These are phyloP conservation scores for Hetaerina americana DNA, from an alignment of 1,140 invertebrate species.

Conservation along the genomic window DNA sequence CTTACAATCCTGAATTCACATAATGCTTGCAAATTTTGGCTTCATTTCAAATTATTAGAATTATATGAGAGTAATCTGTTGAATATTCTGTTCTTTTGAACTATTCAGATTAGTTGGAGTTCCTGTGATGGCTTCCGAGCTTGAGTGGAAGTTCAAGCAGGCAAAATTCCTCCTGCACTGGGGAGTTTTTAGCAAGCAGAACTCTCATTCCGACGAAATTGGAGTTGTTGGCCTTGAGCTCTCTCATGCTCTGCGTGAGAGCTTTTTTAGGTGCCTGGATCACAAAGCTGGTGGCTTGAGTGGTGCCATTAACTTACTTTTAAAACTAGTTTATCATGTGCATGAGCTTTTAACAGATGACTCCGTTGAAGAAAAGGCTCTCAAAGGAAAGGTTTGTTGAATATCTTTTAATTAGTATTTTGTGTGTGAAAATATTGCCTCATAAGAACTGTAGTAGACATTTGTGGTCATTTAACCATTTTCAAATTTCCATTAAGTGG, in stretches of 20 bases:
- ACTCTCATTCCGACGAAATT: slow-evolving; percentile 9
- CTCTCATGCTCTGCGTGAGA: slow-evolving; percentile 32
- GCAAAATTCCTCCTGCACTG: slow-evolving; percentile 47
- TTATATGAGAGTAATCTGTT: too few species aligned
- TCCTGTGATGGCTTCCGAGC: slow-evolving; percentile 38
- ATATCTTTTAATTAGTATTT: slow-evolving; percentile 32
- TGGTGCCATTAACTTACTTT: slow-evolving; percentile 12
- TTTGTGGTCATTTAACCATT: too few species aligned
- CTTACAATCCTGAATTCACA: too few species aligned
- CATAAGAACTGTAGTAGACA: too few species aligned
- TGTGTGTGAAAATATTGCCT: too few species aligned
- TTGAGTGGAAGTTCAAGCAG: slow-evolving; percentile 48
- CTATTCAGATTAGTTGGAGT: slow-evolving; percentile 42
- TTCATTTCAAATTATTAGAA: too few species aligned
- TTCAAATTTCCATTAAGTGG: too few species aligned
- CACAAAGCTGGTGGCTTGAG: slow-evolving; percentile 5
- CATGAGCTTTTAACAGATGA: slow-evolving; percentile 26
- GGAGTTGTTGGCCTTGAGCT: slow-evolving; percentile 38
- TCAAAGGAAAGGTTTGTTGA: slow-evolving; percentile 31
- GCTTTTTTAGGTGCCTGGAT: slow-evolving; percentile 9
- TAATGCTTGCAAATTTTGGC: too few species aligned
- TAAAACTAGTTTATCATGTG: slow-evolving; percentile 13
- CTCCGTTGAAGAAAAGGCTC: slow-evolving; percentile 35
- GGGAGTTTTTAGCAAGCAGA: slow-evolving; percentile 43
- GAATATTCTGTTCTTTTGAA: slow-evolving; percentile 5